phyloP scores from a whole-genome alignment of 2,113 vertebrate genomes.

The Heliornis fulica region DNA sequence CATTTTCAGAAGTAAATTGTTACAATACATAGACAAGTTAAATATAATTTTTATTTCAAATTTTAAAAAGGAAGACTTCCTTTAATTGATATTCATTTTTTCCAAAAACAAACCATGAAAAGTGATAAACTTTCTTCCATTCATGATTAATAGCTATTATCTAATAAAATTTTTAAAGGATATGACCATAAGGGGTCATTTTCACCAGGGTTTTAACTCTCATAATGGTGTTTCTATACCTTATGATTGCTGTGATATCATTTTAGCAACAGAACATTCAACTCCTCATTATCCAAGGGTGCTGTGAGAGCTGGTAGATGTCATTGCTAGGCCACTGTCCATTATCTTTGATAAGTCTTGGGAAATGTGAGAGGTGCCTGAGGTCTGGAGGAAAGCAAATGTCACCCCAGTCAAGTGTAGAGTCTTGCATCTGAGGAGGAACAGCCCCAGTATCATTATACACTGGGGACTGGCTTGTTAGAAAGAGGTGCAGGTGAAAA shows the following conservation, averaged over 20 bases:
- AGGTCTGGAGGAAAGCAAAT: too few relatives aligned
- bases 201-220: accelerated
- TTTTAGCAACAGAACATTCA: neutral
- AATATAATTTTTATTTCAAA: neutral
- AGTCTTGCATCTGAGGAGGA: too few relatives aligned
- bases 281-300: too few relatives aligned
- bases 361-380: too few relatives aligned
- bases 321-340: too few relatives aligned
- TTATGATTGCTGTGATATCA: neutral
- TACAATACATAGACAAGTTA: neutral
- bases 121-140: neutral
- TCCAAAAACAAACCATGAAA: neutral
- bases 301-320: too few relatives aligned
- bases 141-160: accelerated
- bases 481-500: too few relatives aligned
- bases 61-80: neutral
- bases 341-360: too few relatives aligned
- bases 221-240: neutral
- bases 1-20: neutral
- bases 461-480: too few relatives aligned
- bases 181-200: neutral
- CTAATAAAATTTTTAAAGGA: neutral
- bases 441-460: too few relatives aligned
- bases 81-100: neutral
- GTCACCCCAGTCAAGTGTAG: too few relatives aligned